Evolutionary conservation across 2,888 invertebrate genomes (phyloP).

Genomic region (Drosophila tripunctata): DNA sequence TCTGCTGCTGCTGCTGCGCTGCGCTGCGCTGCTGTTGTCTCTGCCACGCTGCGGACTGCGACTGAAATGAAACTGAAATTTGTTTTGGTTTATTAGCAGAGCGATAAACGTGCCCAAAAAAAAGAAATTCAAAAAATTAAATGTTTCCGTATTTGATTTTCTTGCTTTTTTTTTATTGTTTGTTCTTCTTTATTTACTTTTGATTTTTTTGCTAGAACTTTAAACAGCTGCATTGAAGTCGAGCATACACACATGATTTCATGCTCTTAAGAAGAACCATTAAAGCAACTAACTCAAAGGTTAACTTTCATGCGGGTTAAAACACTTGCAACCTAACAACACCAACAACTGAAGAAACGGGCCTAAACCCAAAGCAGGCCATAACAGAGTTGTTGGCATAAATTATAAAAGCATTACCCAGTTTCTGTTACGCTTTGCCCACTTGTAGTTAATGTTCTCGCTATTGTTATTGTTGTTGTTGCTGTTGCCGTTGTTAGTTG

Average conservation of each 20-base stretch:
- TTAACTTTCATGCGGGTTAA: conserved; percentile 54
- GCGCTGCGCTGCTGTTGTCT: conserved; percentile 27
- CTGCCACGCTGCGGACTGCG: conserved; percentile 48
- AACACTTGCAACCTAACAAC: conserved; percentile 18
- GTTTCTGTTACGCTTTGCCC: conserved; percentile 50
- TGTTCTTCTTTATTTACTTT: conserved; percentile 38
- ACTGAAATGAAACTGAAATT: conserved; percentile 65
- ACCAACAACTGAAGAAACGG: conserved; percentile 19
- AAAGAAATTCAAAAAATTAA: background rate
- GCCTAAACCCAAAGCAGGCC: conserved; percentile 41
- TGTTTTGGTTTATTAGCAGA: conserved; percentile 55
- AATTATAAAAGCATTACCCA: conserved; percentile 74
- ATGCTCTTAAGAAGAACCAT: conserved; percentile 18
- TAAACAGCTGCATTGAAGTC: conserved; percentile 38
- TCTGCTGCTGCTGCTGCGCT: conserved; percentile 11
- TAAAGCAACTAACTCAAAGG: conserved; percentile 26
- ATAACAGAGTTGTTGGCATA: conserved; percentile 61
- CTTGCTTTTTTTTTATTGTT: conserved; percentile 27
- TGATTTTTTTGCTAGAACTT: conserved; percentile 24
- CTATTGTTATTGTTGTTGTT: conserved; percentile 9
- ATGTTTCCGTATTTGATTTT: conserved; percentile 2
- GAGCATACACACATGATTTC: conserved; percentile 28
- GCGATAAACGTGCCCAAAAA: conserved; percentile 43
- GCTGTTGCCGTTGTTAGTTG: conserved; percentile 12
- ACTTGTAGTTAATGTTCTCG: conserved; percentile 28